These are phyloP conservation scores for Melanaphis sacchari DNA, from an alignment of 1,140 invertebrate genomes.

Conservation along the genomic window DNA sequence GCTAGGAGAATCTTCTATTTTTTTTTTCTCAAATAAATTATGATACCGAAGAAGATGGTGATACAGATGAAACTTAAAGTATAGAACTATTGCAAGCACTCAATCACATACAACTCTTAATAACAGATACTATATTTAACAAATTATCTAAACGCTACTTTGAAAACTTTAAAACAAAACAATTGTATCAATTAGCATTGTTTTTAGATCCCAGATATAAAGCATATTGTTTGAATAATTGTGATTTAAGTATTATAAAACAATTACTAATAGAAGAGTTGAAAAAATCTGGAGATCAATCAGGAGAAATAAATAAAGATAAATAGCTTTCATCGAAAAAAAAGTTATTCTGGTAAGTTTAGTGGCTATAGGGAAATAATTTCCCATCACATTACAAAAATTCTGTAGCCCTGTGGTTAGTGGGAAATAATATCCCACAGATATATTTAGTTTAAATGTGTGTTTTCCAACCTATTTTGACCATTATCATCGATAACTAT, in stretches of 20 bases:
- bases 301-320: no score
- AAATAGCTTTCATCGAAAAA: no score
- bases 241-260: background rate
- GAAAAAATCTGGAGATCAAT: conserved; percentile 1
- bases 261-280: background rate
- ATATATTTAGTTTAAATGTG: no score
- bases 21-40: background rate
- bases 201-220: background rate
- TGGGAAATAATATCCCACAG: no score
- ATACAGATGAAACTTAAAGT: background rate
- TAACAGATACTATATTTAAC: background rate
- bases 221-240: background rate
- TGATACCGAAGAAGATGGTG: background rate
- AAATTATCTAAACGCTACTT: background rate
- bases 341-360: conserved; percentile 7
- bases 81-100: background rate
- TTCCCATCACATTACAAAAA: no score
- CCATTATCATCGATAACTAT: no score
- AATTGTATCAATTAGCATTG: background rate
- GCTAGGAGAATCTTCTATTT: background rate
- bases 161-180: background rate
- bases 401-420: no score
- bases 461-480: no score
- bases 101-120: background rate
- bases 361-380: no score